Evolutionary conservation across 2,113 vertebrate genomes (phyloP).

Genomic region (Arizona elegans): DNA sequence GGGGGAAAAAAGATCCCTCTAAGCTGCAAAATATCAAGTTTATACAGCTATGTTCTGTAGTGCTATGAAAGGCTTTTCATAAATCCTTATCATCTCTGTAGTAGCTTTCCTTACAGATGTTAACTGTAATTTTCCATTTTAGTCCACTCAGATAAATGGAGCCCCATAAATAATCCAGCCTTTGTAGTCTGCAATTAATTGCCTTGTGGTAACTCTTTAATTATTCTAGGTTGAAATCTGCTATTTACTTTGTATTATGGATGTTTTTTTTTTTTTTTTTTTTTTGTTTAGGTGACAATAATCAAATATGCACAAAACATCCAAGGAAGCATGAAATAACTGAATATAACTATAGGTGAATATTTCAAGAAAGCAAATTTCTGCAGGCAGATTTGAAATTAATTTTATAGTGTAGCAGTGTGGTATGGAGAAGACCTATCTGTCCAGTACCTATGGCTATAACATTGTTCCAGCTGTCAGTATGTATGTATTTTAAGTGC

Average conservation of each 20-base stretch:
- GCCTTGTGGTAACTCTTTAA: slow-evolving; percentile 47
- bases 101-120: slow-evolving; percentile 43
- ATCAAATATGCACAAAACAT: slow-evolving; percentile 35
- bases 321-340: slow-evolving; percentile 33
- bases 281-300: slow-evolving; percentile 34
- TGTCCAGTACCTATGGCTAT: rapidly evolving
- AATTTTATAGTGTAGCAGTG: not conserved
- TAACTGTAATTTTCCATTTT: slow-evolving; percentile 57
- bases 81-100: slow-evolving; percentile 37
- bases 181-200: slow-evolving; percentile 57
- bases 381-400: slow-evolving; percentile 4
- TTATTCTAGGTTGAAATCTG: slow-evolving; percentile 50
- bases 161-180: slow-evolving; percentile 9
- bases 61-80: slow-evolving; percentile 42
- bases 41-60: not conserved
- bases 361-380: slow-evolving; percentile 13
- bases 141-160: slow-evolving; percentile 22
- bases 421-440: not conserved
- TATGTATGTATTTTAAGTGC: not conserved
- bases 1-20: not conserved
- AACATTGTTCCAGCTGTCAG: not conserved
- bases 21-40: slow-evolving; percentile 34
- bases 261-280: slow-evolving; percentile 40
- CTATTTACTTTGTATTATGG: slow-evolving; percentile 44
- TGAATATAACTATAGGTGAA: slow-evolving; percentile 24